These are phyloP conservation scores for Drosophila eugracilis DNA, from an alignment of 1,140 invertebrate species.

Conservation along the genomic window DNA sequence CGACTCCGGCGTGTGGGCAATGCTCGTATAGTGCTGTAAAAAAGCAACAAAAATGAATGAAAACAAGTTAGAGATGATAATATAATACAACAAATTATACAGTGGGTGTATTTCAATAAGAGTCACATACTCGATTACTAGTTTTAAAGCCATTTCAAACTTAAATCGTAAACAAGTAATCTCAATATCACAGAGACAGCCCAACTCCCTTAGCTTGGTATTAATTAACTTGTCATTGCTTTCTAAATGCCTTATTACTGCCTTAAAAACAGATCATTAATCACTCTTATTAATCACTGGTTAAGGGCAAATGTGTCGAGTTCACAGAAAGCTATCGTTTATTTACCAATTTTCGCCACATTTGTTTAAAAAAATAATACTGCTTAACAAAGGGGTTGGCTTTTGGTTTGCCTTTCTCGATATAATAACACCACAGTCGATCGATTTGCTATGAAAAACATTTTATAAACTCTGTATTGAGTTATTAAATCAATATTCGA, in stretches of 20 bases:
- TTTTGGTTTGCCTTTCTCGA: not conserved
- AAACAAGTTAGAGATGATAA: slow-evolving; percentile 16
- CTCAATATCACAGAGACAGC: not conserved
- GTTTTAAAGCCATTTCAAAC: not conserved
- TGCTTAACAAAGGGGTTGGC: not conserved
- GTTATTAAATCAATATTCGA: no score
- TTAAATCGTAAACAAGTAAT: not conserved
- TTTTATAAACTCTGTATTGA: not conserved
- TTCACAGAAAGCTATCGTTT: not conserved
- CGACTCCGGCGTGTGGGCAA: slow-evolving; percentile 93
- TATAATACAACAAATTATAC: not conserved
- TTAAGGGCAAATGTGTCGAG: not conserved
- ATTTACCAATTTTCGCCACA: not conserved
- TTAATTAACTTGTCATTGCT: not conserved
- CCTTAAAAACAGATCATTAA: not conserved
- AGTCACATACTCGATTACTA: not conserved
- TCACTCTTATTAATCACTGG: not conserved
- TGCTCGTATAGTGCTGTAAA: slow-evolving; percentile 93
- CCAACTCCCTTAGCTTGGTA: no score
- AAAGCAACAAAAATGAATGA: slow-evolving; percentile 15
- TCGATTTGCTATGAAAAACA: no score
- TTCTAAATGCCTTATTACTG: not conserved
- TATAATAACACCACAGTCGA: no score
- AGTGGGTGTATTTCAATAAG: not conserved
- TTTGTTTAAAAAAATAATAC: not conserved